Conservation (phyloP, 2,113 vertebrate species). For the Fukomys damarensis region DNA sequence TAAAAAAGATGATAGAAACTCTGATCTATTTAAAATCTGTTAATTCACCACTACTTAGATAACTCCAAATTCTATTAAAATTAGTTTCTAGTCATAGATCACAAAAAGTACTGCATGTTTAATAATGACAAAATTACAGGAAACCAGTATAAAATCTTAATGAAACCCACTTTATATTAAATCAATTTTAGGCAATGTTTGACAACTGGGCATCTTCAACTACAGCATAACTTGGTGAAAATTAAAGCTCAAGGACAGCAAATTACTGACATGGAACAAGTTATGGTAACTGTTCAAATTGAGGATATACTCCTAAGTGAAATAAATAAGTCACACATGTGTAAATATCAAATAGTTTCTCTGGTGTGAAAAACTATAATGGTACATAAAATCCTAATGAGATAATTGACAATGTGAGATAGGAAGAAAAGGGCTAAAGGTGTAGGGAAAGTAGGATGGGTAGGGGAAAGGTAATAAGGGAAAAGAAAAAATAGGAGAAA, state of each 20-base stretch:
- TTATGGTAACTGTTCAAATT: neutral
- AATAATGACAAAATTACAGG: neutral
- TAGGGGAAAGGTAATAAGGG: too few species aligned
- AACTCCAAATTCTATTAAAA: constrained; percentile 43
- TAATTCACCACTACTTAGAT: neutral
- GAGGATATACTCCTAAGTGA: too few species aligned
- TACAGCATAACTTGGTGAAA: neutral
- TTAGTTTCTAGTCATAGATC: neutral
- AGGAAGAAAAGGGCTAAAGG: too few species aligned
- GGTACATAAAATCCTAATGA: too few species aligned
- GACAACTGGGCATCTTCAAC: constrained; percentile 22
- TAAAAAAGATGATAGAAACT: neutral
- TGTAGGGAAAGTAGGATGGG: too few species aligned
- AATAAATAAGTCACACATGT: too few species aligned
- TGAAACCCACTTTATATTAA: constrained; percentile 14
- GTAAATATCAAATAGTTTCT: too few species aligned
- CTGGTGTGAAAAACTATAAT: too few species aligned
- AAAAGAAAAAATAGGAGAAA: too few species aligned
- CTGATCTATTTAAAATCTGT: constrained; percentile 10
- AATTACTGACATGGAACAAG: neutral
- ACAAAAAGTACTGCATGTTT: constrained; percentile 13
- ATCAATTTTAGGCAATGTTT: constrained; percentile 47
- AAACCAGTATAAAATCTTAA: constrained; percentile 57
- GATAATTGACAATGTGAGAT: too few species aligned
- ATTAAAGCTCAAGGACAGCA: constrained; percentile 52